Percentiles rank a stretch among this genome's conserved stretches.
These are phyloP conservation scores for Teleogryllus occipitalis DNA, from an alignment of 1,140 invertebrate species.

Conservation along the genomic window DNA sequence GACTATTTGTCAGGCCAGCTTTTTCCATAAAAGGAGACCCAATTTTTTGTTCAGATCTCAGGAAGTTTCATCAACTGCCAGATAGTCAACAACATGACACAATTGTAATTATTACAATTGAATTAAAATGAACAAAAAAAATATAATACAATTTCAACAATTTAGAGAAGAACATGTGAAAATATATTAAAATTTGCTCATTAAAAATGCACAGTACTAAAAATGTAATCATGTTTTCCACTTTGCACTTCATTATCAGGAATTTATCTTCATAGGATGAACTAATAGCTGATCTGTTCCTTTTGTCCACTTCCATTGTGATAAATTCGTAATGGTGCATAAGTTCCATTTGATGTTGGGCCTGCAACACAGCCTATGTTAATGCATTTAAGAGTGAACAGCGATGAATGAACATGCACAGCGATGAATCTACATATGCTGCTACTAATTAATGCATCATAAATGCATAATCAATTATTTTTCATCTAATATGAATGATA, in stretches of 20 bases:
- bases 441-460: no score
- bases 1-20: no score
- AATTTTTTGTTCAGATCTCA: no score
- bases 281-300: constrained; percentile 57
- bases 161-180: no score
- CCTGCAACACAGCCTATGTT: constrained; percentile 37
- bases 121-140: no score
- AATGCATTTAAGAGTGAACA: neutral
- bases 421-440: no score
- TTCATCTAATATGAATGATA: neutral
- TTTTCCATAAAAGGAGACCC: no score
- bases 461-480: constrained; percentile 22
- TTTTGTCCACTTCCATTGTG: constrained; percentile 63
- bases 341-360: constrained; percentile 60
- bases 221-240: neutral
- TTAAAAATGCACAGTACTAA: neutral
- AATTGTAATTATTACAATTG: no score
- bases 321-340: constrained; percentile 66
- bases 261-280: neutral
- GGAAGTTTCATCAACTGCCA: no score
- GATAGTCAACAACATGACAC: no score
- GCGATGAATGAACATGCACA: neutral
- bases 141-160: no score
- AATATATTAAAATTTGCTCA: no score
- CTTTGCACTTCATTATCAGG: neutral